Base-by-base conservation (phyloP, 2,113 vertebrate species). In the Fukomys damarensis region DNA sequence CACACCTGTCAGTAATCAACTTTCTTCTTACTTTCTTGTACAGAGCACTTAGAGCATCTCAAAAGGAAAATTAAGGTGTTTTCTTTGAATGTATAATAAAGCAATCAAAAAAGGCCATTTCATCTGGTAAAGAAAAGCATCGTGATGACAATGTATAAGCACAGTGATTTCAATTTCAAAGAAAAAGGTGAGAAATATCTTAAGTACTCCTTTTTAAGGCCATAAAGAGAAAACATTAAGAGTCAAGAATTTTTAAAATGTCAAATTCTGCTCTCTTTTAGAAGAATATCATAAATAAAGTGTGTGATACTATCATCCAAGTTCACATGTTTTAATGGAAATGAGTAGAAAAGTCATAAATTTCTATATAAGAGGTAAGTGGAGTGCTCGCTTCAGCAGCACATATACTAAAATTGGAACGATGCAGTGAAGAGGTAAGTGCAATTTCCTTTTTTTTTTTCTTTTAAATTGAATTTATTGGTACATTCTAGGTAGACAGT, bases 1-100 rank as follows among this genome's bases (percentile, higher is more conserved):
- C 95, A 91, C 41, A 93, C 24, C 66, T 94, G 63, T 77, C 63
- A 74, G 32, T 79, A 96, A 93, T 86, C 85, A 94, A 86, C 26
- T 89, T 63, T 77, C 24, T 86, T 96, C 82, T 93, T 70, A 83
- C 80, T n/a, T 95, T 46, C 17, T 72, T 72, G 58, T 26, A 84
- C 54, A 84, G 54, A 93, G 93, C 54, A 90, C 61, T n/a, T 12
- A 79, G 49, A 65, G 10, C 38, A 56, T 24, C 63, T 92, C 24
- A 82, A 95, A 91, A 84, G 46, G 49, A 94, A 96, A 93, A 86
- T 83, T 59, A 59, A 92, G 54, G 19, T 87, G 12, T 83, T 82
- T 95, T 63, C 19, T 92, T 89, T 92, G 24, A 85, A 77, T 65
- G 56, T 80, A 32, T 38, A 93, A 80, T 1, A 91, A 91, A 46